Conservation (phyloP, 2,797 vertebrate genomes). For the Clamator glandarius region DNA sequence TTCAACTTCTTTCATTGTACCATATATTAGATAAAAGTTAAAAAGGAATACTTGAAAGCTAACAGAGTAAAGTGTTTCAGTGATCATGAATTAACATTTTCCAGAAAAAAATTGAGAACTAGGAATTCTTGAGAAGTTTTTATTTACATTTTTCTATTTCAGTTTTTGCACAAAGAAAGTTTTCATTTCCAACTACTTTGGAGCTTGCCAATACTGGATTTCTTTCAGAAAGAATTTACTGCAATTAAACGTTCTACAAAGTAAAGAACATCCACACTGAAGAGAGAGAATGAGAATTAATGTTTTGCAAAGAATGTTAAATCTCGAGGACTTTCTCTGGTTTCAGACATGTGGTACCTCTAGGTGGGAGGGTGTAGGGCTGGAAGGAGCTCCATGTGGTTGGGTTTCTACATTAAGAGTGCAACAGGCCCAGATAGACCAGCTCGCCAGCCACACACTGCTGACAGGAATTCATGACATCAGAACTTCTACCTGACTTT, state of each 20-base stretch:
- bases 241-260: neutral
- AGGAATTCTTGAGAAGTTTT: neutral
- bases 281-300: neutral
- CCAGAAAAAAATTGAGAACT: neutral
- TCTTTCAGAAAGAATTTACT: neutral
- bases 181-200: neutral
- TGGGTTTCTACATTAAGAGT: neutral
- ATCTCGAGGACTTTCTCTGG: neutral
- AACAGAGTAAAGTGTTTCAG: neutral
- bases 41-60: neutral
- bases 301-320: neutral
- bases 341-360: neutral
- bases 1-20: neutral
- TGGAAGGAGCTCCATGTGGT: neutral
- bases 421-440: neutral
- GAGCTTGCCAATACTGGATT: neutral
- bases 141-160: neutral
- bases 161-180: neutral
- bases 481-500: neutral
- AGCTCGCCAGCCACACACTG: neutral
- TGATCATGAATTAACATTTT: neutral
- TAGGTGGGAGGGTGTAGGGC: fast-evolving
- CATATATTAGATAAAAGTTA: neutral
- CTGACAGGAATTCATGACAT: neutral
- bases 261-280: neutral